Evolutionary conservation across 1,140 invertebrate species (phyloP), one percentile per base, ranked within the genome.

Genomic region (Gerris buenoi): DNA sequence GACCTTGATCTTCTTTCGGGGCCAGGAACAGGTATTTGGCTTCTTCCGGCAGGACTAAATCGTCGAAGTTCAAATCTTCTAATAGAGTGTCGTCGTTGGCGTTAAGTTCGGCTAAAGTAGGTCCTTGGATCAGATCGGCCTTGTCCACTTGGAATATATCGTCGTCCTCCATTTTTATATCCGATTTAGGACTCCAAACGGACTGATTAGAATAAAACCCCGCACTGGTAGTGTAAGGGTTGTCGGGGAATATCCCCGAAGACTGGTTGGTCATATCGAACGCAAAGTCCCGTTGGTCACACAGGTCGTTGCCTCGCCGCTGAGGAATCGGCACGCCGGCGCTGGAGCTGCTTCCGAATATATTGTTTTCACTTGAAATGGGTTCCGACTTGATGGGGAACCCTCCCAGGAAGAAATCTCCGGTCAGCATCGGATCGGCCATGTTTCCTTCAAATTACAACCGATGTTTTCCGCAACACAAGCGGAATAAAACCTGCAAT

Each of bases 101-200:
- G 78, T 93, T 93, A 13, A 95, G 77, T 76, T 94, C 90, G 0
- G 91, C 89, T 59, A 95, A 77, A 66, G 91, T 95, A 1, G 91
- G 90, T 1, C 88, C 89, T 70, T 86, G 82, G 71, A 90, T 86
- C 27, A 93, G 81, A 78, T 93, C 90, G 59, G 87, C 85, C 77
- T 91, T 90, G 75, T 93, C 90, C 57, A 92, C 88, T 81, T 91
- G 89, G 74, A 92, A 91, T 70, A 93, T 91, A 74, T 92, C 90
- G 75, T 93, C 89, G 72, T 92, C 89, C 71, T 91, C 89, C 82
- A 90, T 87, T 76, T 84, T 87, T 62, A 72, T 25, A 71, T 86
- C 84, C 64, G 80, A 79, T 79, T 84, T 86, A 61, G 81, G 74
- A 64, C 73, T 76, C 72, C 80, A 81, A 26, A 78, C 74, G 68